Conservation (phyloP, 2,113 vertebrate species). For the Morone chrysops region DNA sequence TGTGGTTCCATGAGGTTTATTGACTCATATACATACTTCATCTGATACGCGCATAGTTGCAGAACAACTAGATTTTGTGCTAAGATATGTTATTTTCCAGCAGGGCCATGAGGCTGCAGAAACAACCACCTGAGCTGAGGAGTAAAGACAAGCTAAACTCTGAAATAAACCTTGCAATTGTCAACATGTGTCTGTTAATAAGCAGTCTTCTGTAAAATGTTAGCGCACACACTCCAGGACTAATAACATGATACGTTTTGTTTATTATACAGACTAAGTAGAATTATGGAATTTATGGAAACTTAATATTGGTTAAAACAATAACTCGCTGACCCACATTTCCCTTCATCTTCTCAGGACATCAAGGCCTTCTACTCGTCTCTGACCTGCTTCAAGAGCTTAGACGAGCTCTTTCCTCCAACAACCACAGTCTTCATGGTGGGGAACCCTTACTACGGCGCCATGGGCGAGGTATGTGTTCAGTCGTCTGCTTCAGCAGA, state of each 20-base stretch:
- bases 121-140: neutral
- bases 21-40: too few species aligned
- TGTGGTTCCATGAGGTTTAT: neutral
- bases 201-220: neutral
- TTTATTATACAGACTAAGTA: neutral
- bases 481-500: neutral
- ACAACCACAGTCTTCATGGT: constrained; percentile 94
- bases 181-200: neutral
- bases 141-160: neutral
- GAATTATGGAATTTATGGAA: neutral
- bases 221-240: too few species aligned
- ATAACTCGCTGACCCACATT: neutral
- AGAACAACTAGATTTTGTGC: neutral
- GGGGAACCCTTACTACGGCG: constrained; percentile 95
- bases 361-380: constrained; percentile 92
- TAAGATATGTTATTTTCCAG: neutral
- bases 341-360: constrained; percentile 82
- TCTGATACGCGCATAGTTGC: too few species aligned
- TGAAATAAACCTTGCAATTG: neutral
- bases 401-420: constrained; percentile 93
- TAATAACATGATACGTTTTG: neutral
- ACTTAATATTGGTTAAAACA: neutral
- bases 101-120: neutral
- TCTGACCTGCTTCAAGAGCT: constrained; percentile 87
- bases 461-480: constrained; percentile 92